Percentiles rank a stretch among this genome's conserved stretches.
Conservation (phyloP, 1,140 invertebrate species). For the Lineus longissimus region DNA sequence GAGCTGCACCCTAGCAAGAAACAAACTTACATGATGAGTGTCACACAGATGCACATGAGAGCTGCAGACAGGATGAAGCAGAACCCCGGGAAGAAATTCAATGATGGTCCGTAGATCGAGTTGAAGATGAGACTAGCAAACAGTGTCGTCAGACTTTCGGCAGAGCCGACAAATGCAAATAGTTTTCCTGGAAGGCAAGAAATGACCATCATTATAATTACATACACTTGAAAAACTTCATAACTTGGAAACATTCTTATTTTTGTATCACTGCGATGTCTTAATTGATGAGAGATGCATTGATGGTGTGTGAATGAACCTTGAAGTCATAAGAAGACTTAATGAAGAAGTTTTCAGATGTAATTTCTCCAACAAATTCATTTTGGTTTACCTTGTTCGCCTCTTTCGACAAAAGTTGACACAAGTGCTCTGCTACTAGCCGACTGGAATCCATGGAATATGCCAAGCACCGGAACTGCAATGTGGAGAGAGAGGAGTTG, state of each 20-base stretch:
- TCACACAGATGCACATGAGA: conserved; percentile 30
- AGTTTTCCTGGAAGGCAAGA: conserved; percentile 44
- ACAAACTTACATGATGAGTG: conserved; percentile 25
- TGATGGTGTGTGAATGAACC: too few relatives aligned
- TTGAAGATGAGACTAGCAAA: conserved; percentile 52
- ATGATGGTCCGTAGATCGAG: conserved; percentile 50
- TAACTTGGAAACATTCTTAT: too few relatives aligned
- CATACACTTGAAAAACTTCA: too few relatives aligned
- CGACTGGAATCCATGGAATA: conserved; percentile 54
- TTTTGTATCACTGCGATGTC: too few relatives aligned
- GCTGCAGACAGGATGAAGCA: conserved; percentile 41
- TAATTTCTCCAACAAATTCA: too few relatives aligned
- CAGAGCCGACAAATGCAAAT: conserved; percentile 52
- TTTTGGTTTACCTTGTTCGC: conserved; percentile 53
- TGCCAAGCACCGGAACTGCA: conserved; percentile 47
- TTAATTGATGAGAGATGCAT: too few relatives aligned
- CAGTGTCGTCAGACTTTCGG: conserved; percentile 50
- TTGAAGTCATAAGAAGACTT: too few relatives aligned
- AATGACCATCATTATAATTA: too few relatives aligned
- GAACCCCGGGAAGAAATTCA: conserved; percentile 43
- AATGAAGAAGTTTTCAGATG: too few relatives aligned
- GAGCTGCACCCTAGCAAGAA: too few relatives aligned
- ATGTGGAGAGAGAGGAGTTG: too few relatives aligned
- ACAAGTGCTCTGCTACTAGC: conserved; percentile 53
- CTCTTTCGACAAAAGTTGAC: conserved; percentile 51